phyloP scores from a whole-genome alignment of 2,888 invertebrate species.

The Ophion ellenae region DNA sequence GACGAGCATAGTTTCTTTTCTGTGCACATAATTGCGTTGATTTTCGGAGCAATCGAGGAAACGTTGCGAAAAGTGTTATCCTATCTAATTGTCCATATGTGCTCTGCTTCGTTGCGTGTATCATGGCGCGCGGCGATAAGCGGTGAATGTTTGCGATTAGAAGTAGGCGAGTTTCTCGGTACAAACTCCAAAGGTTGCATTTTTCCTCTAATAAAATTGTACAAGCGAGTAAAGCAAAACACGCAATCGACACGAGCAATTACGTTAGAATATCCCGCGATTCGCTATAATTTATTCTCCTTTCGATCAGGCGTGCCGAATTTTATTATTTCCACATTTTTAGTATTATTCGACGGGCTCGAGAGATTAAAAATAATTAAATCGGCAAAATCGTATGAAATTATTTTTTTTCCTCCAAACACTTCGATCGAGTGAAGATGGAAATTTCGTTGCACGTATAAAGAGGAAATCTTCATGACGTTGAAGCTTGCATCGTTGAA shows the following conservation, averaged over 20 bases:
- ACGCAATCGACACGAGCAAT: not conserved
- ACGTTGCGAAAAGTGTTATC: conserved; percentile 7
- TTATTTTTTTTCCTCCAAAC: too few species aligned
- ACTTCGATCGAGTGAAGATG: too few species aligned
- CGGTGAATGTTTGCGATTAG: conserved; percentile 60
- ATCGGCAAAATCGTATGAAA: too few species aligned
- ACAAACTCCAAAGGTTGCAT: conserved; percentile 61
- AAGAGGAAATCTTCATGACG: too few species aligned
- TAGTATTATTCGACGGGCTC: too few species aligned
- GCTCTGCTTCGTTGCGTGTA: conserved; percentile 15
- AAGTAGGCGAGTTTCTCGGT: conserved; percentile 53
- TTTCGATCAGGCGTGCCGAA: not conserved
- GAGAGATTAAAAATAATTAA: too few species aligned
- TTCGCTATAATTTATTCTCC: not conserved
- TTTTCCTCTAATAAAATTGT: conserved; percentile 37
- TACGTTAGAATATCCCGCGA: not conserved
- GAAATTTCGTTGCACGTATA: too few species aligned
- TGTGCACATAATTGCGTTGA: too few species aligned
- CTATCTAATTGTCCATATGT: not conserved
- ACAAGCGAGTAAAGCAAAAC: not conserved
- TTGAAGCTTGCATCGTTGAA: too few species aligned
- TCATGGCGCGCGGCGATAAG: conserved; percentile 38
- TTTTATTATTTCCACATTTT: not conserved
- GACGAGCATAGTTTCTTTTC: too few species aligned
- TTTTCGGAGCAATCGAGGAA: too few species aligned